Base-by-base conservation (phyloP, 2,888 invertebrate species). In the Dicyrtoma fusca region DNA sequence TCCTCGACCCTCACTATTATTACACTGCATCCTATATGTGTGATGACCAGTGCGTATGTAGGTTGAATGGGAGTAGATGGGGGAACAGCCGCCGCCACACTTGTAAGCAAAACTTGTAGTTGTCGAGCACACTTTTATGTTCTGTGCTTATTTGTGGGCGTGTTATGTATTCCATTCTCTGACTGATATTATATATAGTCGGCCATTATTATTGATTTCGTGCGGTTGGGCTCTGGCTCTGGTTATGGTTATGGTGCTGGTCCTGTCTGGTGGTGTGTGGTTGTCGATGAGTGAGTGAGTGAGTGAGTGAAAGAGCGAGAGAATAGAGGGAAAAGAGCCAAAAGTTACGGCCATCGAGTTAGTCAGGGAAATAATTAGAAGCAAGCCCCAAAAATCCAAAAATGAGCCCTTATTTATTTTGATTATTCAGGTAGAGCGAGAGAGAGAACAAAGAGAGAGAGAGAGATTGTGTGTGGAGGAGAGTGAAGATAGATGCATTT, bases 401-500 rank as follows among this genome's bases (percentile, higher is more conserved):
- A 53, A 21, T 17, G 53, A 53, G 3, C 34, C 34, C 34, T 34
- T 34, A 34, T 34, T 34, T 34, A 34, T 34, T 34, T 34, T 34
- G 44, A 17, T 61, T 17, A 19, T 44, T 8, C 42, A 44, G 44
- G 25, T 44, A 44, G 19, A 44, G n/a, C 34, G 17, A 69, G 26
- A 25, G 25, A 70, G n/a, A 49, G 59, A n/a, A 49, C 44, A 66
- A 42, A 69, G 23, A 26, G 53, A 63, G 57, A 74, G 62, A 42
- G 57, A n/a, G 34, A 34, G 17, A 53, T 14, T 5, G 26, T 5
- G 26, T 10, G 5, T 26, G 59, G 34, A 59, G 51, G 5, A 14
- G 49, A 23, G 23, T 13, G 55, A 23, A 55, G 45, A 73, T 73
- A 73, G 69, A 51, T 66, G 23, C 62, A 62, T 69, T 55, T 51